These are phyloP conservation scores for Drosophila nigricruria DNA, from an alignment of 2,888 invertebrate species.

Conservation along the genomic window DNA sequence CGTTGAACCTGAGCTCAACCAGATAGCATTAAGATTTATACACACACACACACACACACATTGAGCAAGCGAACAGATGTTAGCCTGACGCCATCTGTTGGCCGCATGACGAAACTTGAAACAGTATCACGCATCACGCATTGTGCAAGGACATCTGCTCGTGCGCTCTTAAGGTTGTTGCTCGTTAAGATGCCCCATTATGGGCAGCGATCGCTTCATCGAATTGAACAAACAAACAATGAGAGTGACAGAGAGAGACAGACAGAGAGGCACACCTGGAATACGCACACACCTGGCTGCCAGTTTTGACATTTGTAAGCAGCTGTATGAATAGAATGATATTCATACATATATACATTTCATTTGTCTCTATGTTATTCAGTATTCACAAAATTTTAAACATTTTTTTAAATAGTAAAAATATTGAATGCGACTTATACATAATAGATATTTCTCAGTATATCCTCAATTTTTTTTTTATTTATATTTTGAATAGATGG, in stretches of 20 bases:
- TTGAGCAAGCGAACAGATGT: conserved; percentile 38
- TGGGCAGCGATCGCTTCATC: conserved; percentile 4
- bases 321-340: not conserved
- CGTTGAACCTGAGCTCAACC: conserved; percentile 49
- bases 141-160: conserved; percentile 57
- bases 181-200: conserved; percentile 37
- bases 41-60: not conserved
- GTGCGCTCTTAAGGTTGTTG: conserved; percentile 36
- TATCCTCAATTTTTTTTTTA: no score
- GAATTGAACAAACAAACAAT: not conserved
- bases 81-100: conserved; percentile 51
- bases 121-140: conserved; percentile 6
- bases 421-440: no score
- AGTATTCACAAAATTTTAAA: no score
- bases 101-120: conserved; percentile 44
- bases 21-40: conserved; percentile 32
- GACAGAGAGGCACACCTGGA: not conserved
- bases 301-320: conserved; percentile 7
- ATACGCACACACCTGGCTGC: conserved; percentile 27
- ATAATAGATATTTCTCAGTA: no score
- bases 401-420: no score
- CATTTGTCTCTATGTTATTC: no score
- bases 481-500: no score
- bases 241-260: not conserved
- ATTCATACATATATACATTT: not conserved